phyloP scores from a whole-genome alignment of 2,888 invertebrate species.

The Pasiphila rectangulata region DNA sequence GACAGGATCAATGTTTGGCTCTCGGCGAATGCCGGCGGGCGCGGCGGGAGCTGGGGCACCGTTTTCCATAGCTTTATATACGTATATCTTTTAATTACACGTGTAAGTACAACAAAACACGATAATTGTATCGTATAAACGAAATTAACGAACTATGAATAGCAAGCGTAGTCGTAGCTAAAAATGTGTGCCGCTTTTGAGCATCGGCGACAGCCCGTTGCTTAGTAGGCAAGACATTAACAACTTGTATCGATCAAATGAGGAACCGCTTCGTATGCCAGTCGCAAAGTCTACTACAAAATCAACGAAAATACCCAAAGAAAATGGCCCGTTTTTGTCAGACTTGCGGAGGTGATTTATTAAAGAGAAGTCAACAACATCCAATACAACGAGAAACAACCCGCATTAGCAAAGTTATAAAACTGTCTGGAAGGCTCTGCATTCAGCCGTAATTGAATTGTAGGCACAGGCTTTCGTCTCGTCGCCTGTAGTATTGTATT shows the following conservation, averaged over 20 bases:
- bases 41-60: constrained; percentile 43
- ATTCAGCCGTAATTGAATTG: constrained; percentile 23
- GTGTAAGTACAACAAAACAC: too few species aligned
- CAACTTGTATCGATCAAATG: background rate
- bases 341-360: background rate
- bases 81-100: too few species aligned
- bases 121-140: too few species aligned
- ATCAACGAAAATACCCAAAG: background rate
- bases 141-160: too few species aligned
- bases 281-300: background rate
- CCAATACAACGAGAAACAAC: constrained; percentile 11
- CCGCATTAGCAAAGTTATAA: constrained; percentile 18
- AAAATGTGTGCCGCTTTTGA: too few species aligned
- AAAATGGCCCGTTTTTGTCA: background rate
- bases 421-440: constrained; percentile 21
- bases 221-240: too few species aligned
- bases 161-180: too few species aligned
- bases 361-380: constrained; percentile 1
- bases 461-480: constrained; percentile 12
- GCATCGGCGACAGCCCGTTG: too few species aligned
- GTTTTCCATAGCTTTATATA: constrained; percentile 50
- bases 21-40: constrained; percentile 54
- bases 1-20: constrained; percentile 65
- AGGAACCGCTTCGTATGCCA: too few species aligned
- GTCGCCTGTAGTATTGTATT: constrained; percentile 13